Percentiles rank a stretch among this genome's conserved stretches.
phyloP scores from a whole-genome alignment of 2,113 vertebrate genomes.

The Corvus moneduloides region DNA sequence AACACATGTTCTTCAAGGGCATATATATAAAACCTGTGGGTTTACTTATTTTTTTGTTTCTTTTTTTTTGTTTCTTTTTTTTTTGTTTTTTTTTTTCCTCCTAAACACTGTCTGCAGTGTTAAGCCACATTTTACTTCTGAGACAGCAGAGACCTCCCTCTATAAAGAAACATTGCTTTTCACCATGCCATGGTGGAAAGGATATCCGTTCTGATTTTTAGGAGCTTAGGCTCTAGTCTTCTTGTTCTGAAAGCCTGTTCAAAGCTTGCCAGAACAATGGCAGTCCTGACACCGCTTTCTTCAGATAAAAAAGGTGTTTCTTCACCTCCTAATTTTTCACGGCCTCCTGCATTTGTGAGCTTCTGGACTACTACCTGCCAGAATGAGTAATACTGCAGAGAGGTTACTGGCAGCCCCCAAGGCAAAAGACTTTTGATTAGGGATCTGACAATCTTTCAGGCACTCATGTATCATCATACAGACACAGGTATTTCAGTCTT shows the following conservation, averaged over 20 bases:
- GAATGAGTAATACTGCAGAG: constrained; percentile 6
- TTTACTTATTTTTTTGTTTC: neutral
- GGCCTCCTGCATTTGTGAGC: neutral
- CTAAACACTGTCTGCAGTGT: neutral
- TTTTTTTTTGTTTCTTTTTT: neutral
- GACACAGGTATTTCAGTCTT: constrained; percentile 1
- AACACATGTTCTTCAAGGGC: neutral
- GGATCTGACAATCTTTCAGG: constrained; percentile 18
- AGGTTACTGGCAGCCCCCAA: neutral
- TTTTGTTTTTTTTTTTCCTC: too few species aligned
- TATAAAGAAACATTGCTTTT: neutral
- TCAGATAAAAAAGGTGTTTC: neutral
- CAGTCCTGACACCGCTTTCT: neutral
- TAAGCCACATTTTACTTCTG: neutral
- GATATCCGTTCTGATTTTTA: neutral
- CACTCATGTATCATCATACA: neutral
- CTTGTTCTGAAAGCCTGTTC: neutral
- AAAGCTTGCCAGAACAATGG: neutral
- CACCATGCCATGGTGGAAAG: neutral
- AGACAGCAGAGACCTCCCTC: neutral
- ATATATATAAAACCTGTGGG: neutral
- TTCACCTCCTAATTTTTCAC: neutral
- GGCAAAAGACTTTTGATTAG: constrained; percentile 25
- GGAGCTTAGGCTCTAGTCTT: neutral
- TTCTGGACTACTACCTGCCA: constrained; percentile 15